phyloP scores from a whole-genome alignment of 2,888 invertebrate species.

The Lamellibrachia satsuma region DNA sequence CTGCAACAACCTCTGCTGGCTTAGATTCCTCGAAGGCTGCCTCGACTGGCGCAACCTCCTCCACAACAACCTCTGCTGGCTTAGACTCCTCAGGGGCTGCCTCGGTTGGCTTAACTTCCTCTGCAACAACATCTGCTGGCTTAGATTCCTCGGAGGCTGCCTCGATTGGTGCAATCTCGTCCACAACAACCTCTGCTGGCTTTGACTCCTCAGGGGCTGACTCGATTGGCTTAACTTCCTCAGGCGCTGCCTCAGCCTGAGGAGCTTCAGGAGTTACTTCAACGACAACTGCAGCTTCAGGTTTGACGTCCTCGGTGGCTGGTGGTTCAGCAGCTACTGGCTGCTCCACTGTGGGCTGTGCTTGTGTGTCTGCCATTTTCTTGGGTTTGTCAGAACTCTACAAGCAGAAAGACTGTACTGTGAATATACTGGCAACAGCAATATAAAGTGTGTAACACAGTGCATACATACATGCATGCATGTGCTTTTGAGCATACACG shows the following conservation, averaged over 20 bases:
- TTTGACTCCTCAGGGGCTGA: neutral
- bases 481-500: too few species aligned
- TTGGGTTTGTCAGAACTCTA: neutral
- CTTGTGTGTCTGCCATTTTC: conserved; percentile 3
- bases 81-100: neutral
- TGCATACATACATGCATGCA: too few species aligned
- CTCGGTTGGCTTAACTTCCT: neutral
- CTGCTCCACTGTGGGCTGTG: neutral
- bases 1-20: neutral
- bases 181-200: neutral
- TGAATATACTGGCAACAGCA: neutral
- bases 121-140: neutral
- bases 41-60: neutral
- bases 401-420: neutral
- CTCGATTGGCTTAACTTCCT: neutral
- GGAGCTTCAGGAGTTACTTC: too few species aligned
- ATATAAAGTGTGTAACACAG: neutral
- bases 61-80: neutral
- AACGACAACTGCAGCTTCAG: too few species aligned
- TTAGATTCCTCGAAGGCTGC: neutral
- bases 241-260: neutral
- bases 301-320: neutral
- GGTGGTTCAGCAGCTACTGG: neutral
- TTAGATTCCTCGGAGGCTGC: neutral
- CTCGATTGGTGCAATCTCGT: neutral